These are phyloP conservation scores for Archilochus colubris DNA, from an alignment of 2,113 vertebrate species.

Conservation along the genomic window DNA sequence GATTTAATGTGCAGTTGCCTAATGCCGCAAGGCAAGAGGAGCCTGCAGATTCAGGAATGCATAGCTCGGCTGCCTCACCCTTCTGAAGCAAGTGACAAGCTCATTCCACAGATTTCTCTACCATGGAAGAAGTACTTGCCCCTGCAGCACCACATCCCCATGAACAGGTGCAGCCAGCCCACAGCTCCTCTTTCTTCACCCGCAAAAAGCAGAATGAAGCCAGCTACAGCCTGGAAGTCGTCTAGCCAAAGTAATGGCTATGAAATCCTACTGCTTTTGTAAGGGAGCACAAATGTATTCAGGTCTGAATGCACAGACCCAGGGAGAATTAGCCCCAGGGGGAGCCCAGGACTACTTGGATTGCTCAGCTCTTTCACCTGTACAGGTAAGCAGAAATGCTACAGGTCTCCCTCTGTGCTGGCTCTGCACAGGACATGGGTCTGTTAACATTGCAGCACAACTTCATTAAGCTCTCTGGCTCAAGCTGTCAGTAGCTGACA, in stretches of 20 bases:
- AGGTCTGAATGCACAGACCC: background rate
- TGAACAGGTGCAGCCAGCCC: conserved; percentile 27
- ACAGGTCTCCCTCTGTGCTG: background rate
- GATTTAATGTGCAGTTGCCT: background rate
- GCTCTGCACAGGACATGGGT: background rate
- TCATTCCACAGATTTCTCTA: conserved; percentile 34
- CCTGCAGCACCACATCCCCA: background rate
- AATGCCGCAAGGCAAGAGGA: background rate
- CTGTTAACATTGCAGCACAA: background rate
- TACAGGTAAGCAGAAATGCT: background rate
- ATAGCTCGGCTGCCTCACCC: background rate
- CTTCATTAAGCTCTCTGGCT: background rate
- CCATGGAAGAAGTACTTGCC: background rate
- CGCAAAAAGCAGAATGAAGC: background rate
- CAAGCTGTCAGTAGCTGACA: background rate
- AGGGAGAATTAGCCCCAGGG: background rate
- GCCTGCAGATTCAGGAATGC: conserved; percentile 27
- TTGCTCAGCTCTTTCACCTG: background rate
- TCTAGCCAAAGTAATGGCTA: accelerated
- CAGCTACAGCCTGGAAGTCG: background rate
- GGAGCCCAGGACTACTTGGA: background rate
- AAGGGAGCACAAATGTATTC: background rate
- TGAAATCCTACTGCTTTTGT: background rate
- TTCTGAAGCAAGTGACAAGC: conserved; percentile 3
- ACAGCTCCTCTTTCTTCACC: background rate